Evolutionary conservation across 1,140 invertebrate genomes (phyloP).

Genomic region (Conopomorpha cramerella): DNA sequence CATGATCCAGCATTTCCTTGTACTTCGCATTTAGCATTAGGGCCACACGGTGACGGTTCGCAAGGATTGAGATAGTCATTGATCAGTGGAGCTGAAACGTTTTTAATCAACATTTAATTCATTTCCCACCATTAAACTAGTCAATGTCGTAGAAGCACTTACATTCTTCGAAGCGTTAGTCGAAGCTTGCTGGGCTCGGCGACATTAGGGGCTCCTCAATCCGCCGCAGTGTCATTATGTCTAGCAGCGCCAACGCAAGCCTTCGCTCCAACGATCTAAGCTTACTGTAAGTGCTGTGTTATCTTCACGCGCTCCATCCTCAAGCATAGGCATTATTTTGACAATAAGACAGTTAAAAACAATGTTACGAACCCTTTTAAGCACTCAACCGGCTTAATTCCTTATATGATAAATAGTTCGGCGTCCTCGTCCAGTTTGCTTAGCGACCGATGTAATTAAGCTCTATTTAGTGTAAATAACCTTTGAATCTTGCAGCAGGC

Average conservation of each 20-base stretch:
- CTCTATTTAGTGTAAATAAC: too few relatives aligned
- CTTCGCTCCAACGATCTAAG: slow-evolving; percentile 44
- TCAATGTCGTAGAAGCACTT: slow-evolving; percentile 49
- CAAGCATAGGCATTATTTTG: slow-evolving; percentile 54
- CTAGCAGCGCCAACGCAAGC: slow-evolving; percentile 44
- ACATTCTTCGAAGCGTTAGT: slow-evolving; percentile 55
- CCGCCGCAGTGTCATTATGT: slow-evolving; percentile 34
- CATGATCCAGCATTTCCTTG: slow-evolving; percentile 70
- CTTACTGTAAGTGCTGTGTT: slow-evolving; percentile 60
- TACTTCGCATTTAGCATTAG: slow-evolving; percentile 71
- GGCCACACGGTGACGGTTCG: slow-evolving; percentile 76
- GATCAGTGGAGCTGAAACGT: slow-evolving; percentile 47
- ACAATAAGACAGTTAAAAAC: too few relatives aligned
- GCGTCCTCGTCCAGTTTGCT: slow-evolving; percentile 22
- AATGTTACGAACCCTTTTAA: slow-evolving; percentile 47
- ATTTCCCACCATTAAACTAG: slow-evolving; percentile 32
- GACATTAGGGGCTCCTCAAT: slow-evolving; percentile 43
- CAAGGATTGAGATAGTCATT: slow-evolving; percentile 66
- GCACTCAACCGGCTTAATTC: slow-evolving; percentile 30
- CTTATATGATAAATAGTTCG: slow-evolving; percentile 19
- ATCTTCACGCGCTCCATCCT: slow-evolving; percentile 54
- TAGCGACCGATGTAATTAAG: too few relatives aligned
- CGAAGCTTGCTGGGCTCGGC: slow-evolving; percentile 48
- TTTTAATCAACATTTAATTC: slow-evolving; percentile 23
- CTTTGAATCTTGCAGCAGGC: slow-evolving; percentile 29